Percentiles rank a stretch among this genome's conserved stretches.
These are phyloP conservation scores for Thunnus maccoyii DNA, from an alignment of 2,113 vertebrate species.

Conservation along the genomic window DNA sequence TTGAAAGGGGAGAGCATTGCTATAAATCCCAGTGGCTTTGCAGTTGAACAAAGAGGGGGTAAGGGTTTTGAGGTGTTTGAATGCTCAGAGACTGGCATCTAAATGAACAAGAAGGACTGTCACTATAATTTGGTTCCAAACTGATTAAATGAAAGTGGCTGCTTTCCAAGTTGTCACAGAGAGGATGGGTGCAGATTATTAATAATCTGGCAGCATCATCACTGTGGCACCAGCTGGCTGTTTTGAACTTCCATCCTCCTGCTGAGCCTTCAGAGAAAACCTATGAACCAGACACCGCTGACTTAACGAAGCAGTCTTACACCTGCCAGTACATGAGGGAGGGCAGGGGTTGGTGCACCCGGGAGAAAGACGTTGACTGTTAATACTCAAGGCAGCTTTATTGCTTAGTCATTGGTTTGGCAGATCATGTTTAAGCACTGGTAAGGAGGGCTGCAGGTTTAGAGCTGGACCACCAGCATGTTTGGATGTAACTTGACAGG, in stretches of 20 bases:
- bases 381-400: conserved; percentile 12
- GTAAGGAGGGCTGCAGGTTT: not conserved
- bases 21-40: not conserved
- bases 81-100: not conserved
- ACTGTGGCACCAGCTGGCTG: conserved; percentile 49
- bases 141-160: conserved; percentile 22
- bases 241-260: conserved; percentile 51
- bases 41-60: not conserved
- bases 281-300: conserved; percentile 29
- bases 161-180: conserved; percentile 30
- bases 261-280: conserved; percentile 42
- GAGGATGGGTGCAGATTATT: conserved; percentile 39
- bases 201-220: conserved; percentile 50
- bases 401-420: not conserved
- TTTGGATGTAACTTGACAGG: not conserved
- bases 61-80: not conserved
- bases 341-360: conserved; percentile 38
- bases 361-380: conserved; percentile 29
- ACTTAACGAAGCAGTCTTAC: conserved; percentile 46
- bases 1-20: not conserved
- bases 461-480: not conserved
- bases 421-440: conserved; percentile 12
- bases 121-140: conserved; percentile 12
- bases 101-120: not conserved
- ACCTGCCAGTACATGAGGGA: conserved; percentile 43